Evolutionary conservation across 2,797 vertebrate genomes (phyloP).

Genomic region (Chelmon rostratus): DNA sequence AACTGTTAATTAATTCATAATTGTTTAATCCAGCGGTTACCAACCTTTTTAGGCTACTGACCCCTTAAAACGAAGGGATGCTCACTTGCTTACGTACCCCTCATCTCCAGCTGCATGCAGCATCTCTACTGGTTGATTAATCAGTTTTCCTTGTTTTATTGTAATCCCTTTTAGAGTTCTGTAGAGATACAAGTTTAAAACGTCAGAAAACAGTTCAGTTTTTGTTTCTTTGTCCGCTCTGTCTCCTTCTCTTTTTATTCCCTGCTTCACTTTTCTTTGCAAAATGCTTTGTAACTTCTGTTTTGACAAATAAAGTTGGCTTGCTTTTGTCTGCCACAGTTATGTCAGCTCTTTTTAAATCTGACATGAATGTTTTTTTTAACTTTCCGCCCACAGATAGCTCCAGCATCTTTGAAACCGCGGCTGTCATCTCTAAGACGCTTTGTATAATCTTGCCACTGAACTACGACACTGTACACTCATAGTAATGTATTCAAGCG

Average conservation of each 20-base stretch:
- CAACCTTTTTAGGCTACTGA: neutral
- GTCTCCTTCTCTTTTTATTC: neutral
- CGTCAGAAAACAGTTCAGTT: no score
- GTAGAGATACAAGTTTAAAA: no score
- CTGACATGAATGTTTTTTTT: slow-evolving; percentile 24
- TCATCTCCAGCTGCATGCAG: neutral
- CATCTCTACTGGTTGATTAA: neutral
- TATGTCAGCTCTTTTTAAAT: slow-evolving; percentile 20
- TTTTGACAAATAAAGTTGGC: neutral
- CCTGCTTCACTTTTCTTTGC: neutral
- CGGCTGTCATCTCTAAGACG: slow-evolving; percentile 63
- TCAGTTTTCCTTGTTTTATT: neutral
- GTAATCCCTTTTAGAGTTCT: no score
- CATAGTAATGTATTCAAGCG: slow-evolving; percentile 34
- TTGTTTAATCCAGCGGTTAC: neutral
- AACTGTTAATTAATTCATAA: neutral
- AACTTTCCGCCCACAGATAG: slow-evolving; percentile 31
- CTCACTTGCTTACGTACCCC: neutral
- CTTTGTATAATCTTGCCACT: slow-evolving; percentile 59
- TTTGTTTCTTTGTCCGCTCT: neutral
- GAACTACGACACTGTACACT: slow-evolving; percentile 48
- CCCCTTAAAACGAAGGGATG: neutral
- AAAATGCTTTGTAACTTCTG: neutral
- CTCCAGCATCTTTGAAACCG: slow-evolving; percentile 54
- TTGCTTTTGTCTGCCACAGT: neutral